Evolutionary conservation across 2,113 vertebrate species (phyloP), one percentile per base, ranked within the genome.

Genomic region (Sander lucioperca): DNA sequence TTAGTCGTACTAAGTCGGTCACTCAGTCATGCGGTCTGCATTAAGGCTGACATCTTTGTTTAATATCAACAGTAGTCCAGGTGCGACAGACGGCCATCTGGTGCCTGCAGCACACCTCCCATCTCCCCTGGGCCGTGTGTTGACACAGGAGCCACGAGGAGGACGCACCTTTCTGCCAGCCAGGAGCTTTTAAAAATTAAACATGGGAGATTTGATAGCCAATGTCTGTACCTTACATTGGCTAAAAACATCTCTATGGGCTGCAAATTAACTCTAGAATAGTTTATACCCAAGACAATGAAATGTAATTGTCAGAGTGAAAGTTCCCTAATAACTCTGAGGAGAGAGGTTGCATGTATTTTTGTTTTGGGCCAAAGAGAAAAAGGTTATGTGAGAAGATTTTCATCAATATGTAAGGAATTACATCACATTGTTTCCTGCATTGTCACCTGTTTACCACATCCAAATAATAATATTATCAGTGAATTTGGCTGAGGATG

Each of bases 31-130:
- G 78, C n/a, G 16, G 69, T 79, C 62, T 75, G 23, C 86, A 86
- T 86, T 90, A 87, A 77, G 66, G 53, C 71, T 71, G 91, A 88
- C 91, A 89, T 88, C 83, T 84, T 78, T 84, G 89, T 90, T 91
- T 92, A 84, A 92, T 71, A 86, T 84, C 83, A 94, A 78, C 78
- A 91, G 66, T 53, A 64, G 79, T 82, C 86, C 90, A 93, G 90
- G 87, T 88, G 89, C 14, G 15, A 68, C 77, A 59, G 82, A 39
- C 53, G 54, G 81, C 85, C 88, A 89, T 94, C 86, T 91, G 93
- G 63, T 80, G 47, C 62, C 58, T 33, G 58, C 66, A 78, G 67
- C 48, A 84, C 79, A 84, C 84, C 33, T 33, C 5, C 36, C 36
- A 39, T 9, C 80, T 89, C 50, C 78, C 39, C 45, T 51, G 70